Conservation (phyloP, 1,140 invertebrate genomes). For the Sinella curviseta region DNA sequence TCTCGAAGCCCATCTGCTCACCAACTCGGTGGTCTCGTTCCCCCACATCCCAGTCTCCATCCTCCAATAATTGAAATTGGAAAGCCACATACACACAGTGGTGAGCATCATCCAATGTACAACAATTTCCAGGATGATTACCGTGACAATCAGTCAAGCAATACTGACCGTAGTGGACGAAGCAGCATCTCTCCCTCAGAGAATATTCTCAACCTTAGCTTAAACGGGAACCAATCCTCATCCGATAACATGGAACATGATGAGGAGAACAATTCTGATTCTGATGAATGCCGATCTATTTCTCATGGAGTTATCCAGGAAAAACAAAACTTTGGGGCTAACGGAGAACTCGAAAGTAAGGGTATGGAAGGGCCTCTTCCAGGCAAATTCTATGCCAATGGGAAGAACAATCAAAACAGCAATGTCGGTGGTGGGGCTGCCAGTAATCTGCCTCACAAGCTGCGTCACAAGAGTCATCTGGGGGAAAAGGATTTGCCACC, state of each 20-base stretch:
- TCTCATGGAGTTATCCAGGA: slow-evolving; percentile 11
- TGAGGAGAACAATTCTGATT: slow-evolving; percentile 49
- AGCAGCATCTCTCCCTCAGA: slow-evolving; percentile 48
- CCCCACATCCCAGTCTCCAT: slow-evolving; percentile 27
- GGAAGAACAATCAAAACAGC: slow-evolving; percentile 29
- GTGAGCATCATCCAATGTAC: slow-evolving; percentile 38
- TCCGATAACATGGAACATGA: slow-evolving; percentile 45
- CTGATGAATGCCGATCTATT: slow-evolving; percentile 47
- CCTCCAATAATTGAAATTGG: slow-evolving; percentile 43
- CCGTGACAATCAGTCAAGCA: slow-evolving; percentile 33
- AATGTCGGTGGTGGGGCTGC: slow-evolving; percentile 36
- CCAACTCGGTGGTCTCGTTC: slow-evolving; percentile 27
- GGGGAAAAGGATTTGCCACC: slow-evolving; percentile 77
- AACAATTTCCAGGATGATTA: slow-evolving; percentile 41
- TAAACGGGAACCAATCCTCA: slow-evolving; percentile 52
- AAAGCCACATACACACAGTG: slow-evolving; percentile 32
- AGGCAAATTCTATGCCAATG: slow-evolving; percentile 15
- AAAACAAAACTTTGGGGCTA: neutral
- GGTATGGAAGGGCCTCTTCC: slow-evolving; percentile 33
- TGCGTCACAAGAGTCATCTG: slow-evolving; percentile 86
- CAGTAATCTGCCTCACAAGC: slow-evolving; percentile 78
- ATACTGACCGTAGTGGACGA: slow-evolving; percentile 30
- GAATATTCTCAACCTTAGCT: slow-evolving; percentile 51
- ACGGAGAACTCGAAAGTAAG: slow-evolving; percentile 1
- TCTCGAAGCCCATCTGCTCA: slow-evolving; percentile 37